Conservation (phyloP, 1,140 invertebrate species). For the Octopus bimaculoides region DNA sequence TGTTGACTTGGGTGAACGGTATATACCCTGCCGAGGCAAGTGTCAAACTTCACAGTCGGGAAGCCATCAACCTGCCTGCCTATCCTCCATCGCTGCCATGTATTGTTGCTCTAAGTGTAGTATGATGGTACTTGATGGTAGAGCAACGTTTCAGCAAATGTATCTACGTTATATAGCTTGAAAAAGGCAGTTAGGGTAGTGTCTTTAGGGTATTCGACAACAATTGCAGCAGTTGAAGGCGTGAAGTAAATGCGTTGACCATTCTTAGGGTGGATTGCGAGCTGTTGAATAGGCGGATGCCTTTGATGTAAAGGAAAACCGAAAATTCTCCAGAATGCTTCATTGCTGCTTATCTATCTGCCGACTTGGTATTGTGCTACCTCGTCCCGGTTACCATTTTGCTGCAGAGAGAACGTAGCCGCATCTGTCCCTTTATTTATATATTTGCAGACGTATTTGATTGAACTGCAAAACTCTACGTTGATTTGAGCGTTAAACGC, state of each 20-base stretch:
- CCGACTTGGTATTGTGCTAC: not conserved
- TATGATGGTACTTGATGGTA: no score
- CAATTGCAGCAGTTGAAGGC: no score
- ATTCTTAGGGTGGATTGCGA: not conserved
- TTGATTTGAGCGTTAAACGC: not conserved
- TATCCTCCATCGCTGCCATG: no score
- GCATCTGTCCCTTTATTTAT: not conserved
- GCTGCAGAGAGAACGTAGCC: not conserved
- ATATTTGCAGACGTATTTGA: slow-evolving; percentile 1
- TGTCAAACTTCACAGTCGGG: no score
- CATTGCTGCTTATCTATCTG: not conserved
- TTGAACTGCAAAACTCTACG: slow-evolving; percentile 3
- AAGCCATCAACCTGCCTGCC: no score
- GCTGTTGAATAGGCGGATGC: not conserved
- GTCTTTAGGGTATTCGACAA: no score
- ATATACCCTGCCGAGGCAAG: not conserved
- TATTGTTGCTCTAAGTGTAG: no score
- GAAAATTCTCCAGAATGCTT: not conserved
- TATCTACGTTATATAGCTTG: no score
- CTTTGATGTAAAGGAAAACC: not conserved
- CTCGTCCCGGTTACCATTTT: not conserved
- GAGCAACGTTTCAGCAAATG: no score
- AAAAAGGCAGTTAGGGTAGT: no score
- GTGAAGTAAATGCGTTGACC: slow-evolving; percentile 3
- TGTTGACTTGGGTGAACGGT: not conserved